Conservation (phyloP, 2,888 invertebrate species). For the Drosophila cognata region DNA sequence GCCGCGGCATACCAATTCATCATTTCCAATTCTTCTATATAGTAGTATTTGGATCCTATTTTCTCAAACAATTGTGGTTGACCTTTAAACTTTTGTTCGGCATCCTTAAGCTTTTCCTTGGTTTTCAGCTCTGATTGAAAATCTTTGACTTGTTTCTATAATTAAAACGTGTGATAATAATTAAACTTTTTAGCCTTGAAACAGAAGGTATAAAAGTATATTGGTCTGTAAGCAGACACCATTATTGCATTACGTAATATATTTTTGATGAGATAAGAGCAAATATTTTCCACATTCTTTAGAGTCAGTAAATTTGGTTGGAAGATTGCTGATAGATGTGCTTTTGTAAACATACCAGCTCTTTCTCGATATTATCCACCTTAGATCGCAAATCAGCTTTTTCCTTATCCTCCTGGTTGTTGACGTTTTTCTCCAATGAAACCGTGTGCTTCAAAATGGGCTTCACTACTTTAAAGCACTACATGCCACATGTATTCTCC, state of each 20-base stretch:
- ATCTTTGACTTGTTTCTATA: background rate
- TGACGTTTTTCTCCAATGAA: background rate
- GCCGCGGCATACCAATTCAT: conserved; percentile 5
- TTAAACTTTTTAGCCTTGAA: background rate
- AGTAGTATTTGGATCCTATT: conserved; percentile 1
- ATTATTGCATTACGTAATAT: background rate
- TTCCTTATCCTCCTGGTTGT: background rate
- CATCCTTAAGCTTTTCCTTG: background rate
- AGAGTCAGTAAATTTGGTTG: background rate
- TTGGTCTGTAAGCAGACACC: no score
- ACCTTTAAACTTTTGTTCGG: background rate
- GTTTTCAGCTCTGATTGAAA: background rate
- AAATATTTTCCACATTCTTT: background rate
- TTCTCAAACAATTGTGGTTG: background rate
- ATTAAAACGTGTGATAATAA: background rate
- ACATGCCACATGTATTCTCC: background rate
- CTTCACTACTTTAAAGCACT: background rate
- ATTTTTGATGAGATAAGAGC: background rate
- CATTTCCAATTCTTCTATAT: background rate
- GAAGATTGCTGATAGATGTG: background rate
- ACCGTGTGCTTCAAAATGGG: background rate
- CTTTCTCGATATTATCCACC: background rate
- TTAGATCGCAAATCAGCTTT: background rate
- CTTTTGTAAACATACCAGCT: background rate
- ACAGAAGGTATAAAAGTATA: no score